Conservation (phyloP, 2,113 vertebrate genomes). For the Mirza zaza region DNA sequence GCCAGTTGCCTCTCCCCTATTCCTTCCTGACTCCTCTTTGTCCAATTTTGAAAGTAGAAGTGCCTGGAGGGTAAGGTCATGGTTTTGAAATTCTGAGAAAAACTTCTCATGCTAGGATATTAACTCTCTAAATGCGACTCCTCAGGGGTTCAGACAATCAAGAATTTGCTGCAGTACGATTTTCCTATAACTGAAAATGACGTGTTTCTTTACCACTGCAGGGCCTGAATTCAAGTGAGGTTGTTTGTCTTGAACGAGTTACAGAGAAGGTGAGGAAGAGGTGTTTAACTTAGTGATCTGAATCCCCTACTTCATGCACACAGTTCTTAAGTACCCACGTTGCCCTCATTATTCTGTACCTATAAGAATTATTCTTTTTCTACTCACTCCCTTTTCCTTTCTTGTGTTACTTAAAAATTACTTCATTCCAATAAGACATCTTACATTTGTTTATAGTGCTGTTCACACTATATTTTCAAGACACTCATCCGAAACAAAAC, state of each 20-base stretch:
- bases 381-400: background rate
- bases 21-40: background rate
- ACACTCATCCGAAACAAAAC: background rate
- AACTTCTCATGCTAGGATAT: constrained; percentile 4
- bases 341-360: background rate
- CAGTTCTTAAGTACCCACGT: background rate
- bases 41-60: background rate
- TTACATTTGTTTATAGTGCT: background rate
- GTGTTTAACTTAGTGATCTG: background rate
- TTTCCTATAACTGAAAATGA: background rate
- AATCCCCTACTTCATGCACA: background rate
- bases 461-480: background rate
- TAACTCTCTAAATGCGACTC: background rate
- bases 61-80: background rate
- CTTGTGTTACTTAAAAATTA: background rate
- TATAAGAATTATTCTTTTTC: background rate
- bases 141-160: background rate
- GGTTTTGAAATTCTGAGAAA: background rate
- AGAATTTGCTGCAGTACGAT: background rate
- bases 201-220: background rate
- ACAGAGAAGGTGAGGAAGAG: background rate
- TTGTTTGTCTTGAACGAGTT: background rate
- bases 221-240: background rate
- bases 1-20: background rate
- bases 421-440: background rate